Conservation (phyloP, 2,113 vertebrate species). For the Corvus hawaiiensis region DNA sequence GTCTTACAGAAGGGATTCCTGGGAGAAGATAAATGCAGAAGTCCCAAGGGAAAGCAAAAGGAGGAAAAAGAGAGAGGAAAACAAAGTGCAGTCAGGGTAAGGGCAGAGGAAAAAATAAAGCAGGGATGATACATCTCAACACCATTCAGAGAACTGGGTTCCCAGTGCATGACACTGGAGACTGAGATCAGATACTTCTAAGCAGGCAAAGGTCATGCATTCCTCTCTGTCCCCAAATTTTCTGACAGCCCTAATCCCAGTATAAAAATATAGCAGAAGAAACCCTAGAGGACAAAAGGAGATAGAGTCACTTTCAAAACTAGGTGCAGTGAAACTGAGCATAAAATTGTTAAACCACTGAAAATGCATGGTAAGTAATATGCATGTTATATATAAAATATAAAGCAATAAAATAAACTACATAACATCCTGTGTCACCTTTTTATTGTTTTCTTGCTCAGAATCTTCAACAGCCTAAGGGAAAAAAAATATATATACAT, state of each 20-base stretch:
- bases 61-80: conserved; percentile 15
- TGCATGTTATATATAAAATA: background rate
- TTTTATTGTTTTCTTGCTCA: conserved; percentile 95
- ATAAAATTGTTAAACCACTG: background rate
- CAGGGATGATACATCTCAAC: background rate
- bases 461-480: conserved; percentile 85
- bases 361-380: conserved; percentile 11
- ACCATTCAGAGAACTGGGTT: background rate
- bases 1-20: conserved; percentile 29
- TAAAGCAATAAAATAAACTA: conserved; percentile 37
- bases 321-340: background rate
- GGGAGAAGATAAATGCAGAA: conserved; percentile 48
- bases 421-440: conserved; percentile 75
- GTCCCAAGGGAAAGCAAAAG: conserved; percentile 13
- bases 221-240: background rate
- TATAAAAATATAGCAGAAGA: background rate
- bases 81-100: conserved; percentile 4
- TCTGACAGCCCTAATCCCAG: background rate
- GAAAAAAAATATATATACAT: conserved; percentile 69
- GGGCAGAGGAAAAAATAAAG: background rate
- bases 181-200: background rate
- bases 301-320: background rate
- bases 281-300: background rate
- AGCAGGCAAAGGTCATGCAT: background rate
- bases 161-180: background rate